Conservation (phyloP, 2,113 vertebrate genomes). For the Halcyon senegalensis region DNA sequence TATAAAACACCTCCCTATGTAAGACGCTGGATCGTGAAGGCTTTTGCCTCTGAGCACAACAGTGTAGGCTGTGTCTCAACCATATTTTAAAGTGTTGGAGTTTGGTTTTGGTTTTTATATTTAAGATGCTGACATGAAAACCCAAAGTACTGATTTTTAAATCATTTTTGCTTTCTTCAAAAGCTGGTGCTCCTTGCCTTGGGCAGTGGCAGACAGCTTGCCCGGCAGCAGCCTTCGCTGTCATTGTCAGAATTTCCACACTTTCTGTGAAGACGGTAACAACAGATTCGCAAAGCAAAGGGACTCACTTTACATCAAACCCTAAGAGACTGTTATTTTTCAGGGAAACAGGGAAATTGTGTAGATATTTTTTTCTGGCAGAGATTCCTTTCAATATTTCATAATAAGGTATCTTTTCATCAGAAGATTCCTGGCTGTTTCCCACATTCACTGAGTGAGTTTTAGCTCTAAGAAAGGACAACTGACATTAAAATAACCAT, state of each 20-base stretch:
- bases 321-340: not conserved
- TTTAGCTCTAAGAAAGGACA: not conserved
- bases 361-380: not conserved
- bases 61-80: not conserved
- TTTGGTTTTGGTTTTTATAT: not conserved
- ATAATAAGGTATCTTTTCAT: not conserved
- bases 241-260: not conserved
- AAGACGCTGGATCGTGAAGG: not conserved
- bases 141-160: not conserved
- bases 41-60: not conserved
- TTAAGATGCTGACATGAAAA: not conserved
- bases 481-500: not conserved
- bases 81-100: not conserved
- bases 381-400: constrained; percentile 24
- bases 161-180: not conserved
- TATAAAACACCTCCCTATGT: not conserved
- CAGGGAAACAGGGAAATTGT: not conserved
- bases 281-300: constrained; percentile 42
- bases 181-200: not conserved
- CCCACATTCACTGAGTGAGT: not conserved
- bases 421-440: not conserved
- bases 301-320: not conserved
- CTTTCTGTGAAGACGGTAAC: not conserved
- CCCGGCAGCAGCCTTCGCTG: not conserved
- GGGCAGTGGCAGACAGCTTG: not conserved